Conservation (phyloP, 2,888 invertebrate species). For the Tenodera sinensis region DNA sequence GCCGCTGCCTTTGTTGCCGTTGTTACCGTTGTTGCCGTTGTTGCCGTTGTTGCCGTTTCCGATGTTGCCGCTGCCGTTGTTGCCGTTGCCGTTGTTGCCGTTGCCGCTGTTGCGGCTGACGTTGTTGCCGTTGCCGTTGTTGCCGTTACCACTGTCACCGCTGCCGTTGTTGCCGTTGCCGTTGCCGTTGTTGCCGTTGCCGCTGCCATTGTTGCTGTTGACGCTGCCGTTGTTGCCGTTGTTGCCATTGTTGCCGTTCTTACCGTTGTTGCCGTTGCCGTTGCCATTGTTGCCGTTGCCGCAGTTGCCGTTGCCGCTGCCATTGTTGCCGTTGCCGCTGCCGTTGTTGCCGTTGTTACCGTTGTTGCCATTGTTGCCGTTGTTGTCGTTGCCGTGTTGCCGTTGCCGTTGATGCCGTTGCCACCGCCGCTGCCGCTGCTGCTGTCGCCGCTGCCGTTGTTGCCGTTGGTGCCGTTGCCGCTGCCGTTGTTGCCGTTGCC, state of each 20-base stretch:
- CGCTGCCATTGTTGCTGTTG: too few relatives aligned
- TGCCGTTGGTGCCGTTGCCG: too few relatives aligned
- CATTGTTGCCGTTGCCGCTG: not conserved
- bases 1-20: too few relatives aligned
- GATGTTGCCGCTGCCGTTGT: too few relatives aligned
- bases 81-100: too few relatives aligned
- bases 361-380: too few relatives aligned
- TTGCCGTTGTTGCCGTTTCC: not conserved
- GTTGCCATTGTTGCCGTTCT: too few relatives aligned
- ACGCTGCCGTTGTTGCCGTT: too few relatives aligned
- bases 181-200: not conserved
- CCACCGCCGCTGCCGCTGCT: not conserved
- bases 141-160: not conserved
- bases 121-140: too few relatives aligned
- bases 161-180: not conserved
- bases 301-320: not conserved
- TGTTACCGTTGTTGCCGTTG: not conserved
- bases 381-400: too few relatives aligned
- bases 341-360: not conserved
- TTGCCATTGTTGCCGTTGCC: not conserved
- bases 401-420: too few relatives aligned
- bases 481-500: not conserved
- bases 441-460: not conserved
- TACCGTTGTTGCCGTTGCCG: not conserved
- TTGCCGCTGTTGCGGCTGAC: too few relatives aligned